Base-by-base conservation (phyloP, 2,113 vertebrate species). In the Eulacestoma nigropectus region DNA sequence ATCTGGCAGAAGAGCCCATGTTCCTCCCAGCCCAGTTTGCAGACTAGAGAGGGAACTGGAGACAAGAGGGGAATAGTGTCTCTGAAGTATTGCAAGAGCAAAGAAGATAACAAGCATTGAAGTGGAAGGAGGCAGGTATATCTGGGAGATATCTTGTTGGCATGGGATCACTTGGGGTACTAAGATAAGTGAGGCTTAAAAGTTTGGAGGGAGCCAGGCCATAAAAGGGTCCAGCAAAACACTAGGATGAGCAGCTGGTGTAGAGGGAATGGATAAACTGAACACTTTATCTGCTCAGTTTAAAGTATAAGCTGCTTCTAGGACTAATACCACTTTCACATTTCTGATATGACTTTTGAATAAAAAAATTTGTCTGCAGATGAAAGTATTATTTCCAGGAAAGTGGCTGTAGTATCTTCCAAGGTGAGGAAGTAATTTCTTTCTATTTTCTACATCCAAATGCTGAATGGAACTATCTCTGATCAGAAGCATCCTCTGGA, bases 101-200 rank as follows among this genome's bases (percentile, higher is more conserved):
- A 63, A 39, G 27, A 59, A 23, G 26, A 20, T 27, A 46, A 39
- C 17, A n/a, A 46, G 8, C 8, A 52, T 0, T 67, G 15, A 55
- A 33, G 18, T 42, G 55, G 37, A 84, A 46, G 37, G 57, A 50
- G 35, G 30, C 16, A 67, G 26, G 14, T 9, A 39, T 67, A 53
- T 44, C 22, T 74, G n/a, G 29, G 29, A 77, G 7, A 23, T 35
- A 55, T 2, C 16, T n/a, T 63, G 10, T n/a, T 67, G 18, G 6
- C 23, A 16, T 16, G 13, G 7, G 29, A 11, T 74, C 27, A 57
- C 9, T 46, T 0, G 0, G 7, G 4, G 4, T 41, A 57, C 39
- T 67, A n/a, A n/a, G 7, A 16, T 21, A 68, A 87, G 13, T 65
- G 16, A 74, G 6, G 30, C 2, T 55, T 16, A 59, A 33, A 59